Conservation (phyloP, 2,797 vertebrate genomes). For the Diplodus sargus region DNA sequence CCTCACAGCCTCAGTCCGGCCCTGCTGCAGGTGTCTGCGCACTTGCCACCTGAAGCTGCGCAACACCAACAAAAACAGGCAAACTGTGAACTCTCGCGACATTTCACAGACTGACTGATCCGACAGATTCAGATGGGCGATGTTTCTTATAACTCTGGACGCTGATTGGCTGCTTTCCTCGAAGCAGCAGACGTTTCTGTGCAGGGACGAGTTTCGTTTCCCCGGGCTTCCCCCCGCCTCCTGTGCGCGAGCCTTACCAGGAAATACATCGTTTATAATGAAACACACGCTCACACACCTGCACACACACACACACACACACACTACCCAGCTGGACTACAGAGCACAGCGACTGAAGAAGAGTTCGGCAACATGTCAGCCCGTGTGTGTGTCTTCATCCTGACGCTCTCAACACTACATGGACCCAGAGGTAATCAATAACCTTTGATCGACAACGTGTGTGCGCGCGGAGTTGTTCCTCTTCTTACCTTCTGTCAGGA, state of each 20-base stretch:
- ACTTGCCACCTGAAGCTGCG: too few relatives aligned
- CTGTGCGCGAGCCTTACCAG: neutral
- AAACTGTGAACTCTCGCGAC: too few relatives aligned
- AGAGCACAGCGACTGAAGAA: neutral
- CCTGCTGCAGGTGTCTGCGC: too few relatives aligned
- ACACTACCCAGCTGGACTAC: neutral
- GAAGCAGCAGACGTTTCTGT: neutral
- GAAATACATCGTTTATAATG: slow-evolving; percentile 12
- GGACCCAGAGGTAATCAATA: slow-evolving; percentile 35
- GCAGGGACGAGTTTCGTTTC: slow-evolving; percentile 8
- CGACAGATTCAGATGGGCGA: too few relatives aligned
- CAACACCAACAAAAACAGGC: too few relatives aligned
- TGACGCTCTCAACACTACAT: slow-evolving; percentile 8
- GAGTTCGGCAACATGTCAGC: slow-evolving; percentile 16
- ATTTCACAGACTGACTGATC: too few relatives aligned
- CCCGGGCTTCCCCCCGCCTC: slow-evolving; percentile 21
- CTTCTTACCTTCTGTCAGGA: too few relatives aligned
- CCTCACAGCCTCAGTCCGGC: too few relatives aligned
- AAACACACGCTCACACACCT: neutral
- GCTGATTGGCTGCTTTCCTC: neutral
- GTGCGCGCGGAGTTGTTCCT: too few relatives aligned
- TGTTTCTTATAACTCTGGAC: too few relatives aligned
- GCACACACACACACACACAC: neutral
- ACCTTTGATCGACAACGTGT: too few relatives aligned
- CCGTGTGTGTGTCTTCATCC: neutral